Percentiles rank a stretch among this genome's conserved stretches.
phyloP scores from a whole-genome alignment of 2,888 invertebrate genomes.

The Xylota sylvarum region DNA sequence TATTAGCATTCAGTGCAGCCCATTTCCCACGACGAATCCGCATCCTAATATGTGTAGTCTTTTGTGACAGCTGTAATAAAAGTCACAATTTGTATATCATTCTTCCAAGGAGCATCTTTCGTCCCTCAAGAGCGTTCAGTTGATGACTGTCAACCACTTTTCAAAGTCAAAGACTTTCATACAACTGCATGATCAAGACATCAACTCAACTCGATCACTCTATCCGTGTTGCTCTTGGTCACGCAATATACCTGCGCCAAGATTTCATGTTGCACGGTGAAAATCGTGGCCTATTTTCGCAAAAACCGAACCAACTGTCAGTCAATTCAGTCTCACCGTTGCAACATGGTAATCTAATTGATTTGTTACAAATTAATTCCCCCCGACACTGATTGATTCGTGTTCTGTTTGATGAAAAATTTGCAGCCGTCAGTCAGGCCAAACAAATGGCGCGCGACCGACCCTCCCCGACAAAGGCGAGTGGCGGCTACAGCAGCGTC shows the following conservation, averaged over 20 bases:
- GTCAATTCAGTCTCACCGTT: slow-evolving; percentile 11
- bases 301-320: slow-evolving; percentile 10
- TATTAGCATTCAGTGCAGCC: no score
- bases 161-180: no score
- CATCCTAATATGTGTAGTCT: no score
- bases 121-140: no score
- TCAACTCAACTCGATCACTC: background rate
- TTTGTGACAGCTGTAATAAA: no score
- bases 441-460: slow-evolving; percentile 43
- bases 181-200: background rate
- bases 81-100: no score
- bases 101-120: no score
- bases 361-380: slow-evolving; percentile 70
- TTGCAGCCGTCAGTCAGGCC: slow-evolving; percentile 55
- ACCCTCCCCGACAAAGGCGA: slow-evolving; percentile 49
- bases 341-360: slow-evolving; percentile 62
- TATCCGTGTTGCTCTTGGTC: background rate
- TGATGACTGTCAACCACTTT: no score
- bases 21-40: no score
- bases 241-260: slow-evolving; percentile 7
- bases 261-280: background rate
- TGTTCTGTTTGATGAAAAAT: slow-evolving; percentile 68
- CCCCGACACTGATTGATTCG: slow-evolving; percentile 72
- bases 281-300: slow-evolving; percentile 28
- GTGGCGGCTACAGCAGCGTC: slow-evolving; percentile 25